Evolutionary conservation across 2,888 invertebrate species (phyloP).

Genomic region (Itoplectis maculator): DNA sequence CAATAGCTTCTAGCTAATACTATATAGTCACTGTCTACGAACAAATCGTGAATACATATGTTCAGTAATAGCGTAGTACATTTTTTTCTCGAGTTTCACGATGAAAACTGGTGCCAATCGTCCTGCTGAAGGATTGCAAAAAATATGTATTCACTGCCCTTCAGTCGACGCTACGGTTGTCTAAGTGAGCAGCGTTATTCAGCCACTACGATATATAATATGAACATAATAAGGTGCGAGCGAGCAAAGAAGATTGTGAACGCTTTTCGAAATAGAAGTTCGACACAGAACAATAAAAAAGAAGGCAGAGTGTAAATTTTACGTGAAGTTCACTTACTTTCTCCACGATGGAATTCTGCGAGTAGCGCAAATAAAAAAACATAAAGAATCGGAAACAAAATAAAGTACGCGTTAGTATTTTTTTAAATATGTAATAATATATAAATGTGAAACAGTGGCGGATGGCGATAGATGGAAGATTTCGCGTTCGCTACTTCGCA

Average conservation of each 20-base stretch:
- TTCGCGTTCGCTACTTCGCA: conserved; percentile 71
- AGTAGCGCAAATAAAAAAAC: conserved; percentile 85
- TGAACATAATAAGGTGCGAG: conserved; percentile 59
- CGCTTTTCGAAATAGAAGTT: conserved; percentile 11
- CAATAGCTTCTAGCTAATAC: conserved; percentile 57
- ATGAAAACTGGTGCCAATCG: conserved; percentile 9
- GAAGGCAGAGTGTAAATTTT: conserved; percentile 68
- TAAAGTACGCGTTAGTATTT: conserved; percentile 84
- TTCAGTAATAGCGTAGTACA: background rate
- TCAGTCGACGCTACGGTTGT: conserved; percentile 35
- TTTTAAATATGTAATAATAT: conserved; percentile 48
- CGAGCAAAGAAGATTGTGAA: conserved; percentile 66
- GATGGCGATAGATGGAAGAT: conserved; percentile 73
- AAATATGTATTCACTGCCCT: conserved; percentile 62
- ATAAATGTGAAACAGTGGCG: conserved; percentile 68
- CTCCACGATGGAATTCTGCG: conserved; percentile 98
- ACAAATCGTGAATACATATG: conserved; percentile 52
- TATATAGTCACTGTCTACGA: conserved; percentile 53
- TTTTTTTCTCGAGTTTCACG: background rate
- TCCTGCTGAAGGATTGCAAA: background rate
- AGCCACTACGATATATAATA: conserved; percentile 68
- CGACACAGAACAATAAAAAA: conserved; percentile 50
- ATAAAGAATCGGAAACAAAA: conserved; percentile 84
- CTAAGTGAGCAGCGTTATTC: conserved; percentile 66
- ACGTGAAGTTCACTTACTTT: conserved; percentile 90